These are phyloP conservation scores for Tipula vernalis DNA, from an alignment of 2,888 invertebrate genomes.

Conservation along the genomic window DNA sequence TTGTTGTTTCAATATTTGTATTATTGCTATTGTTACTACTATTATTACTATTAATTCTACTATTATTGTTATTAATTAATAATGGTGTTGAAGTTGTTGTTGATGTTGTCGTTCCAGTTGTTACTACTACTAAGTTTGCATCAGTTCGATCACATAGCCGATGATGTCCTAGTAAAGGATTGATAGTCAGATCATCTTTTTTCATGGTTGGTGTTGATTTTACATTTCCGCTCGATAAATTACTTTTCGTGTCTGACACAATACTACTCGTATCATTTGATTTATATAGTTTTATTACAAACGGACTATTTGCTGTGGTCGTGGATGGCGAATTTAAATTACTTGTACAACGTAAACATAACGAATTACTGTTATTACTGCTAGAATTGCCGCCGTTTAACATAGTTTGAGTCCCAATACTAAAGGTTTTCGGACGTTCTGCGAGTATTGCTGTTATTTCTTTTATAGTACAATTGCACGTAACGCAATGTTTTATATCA, in stretches of 20 bases:
- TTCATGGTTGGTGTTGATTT: slow-evolving; percentile 32
- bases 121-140: slow-evolving; percentile 12
- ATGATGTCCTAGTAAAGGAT: slow-evolving; percentile 44
- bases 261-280: slow-evolving; percentile 32
- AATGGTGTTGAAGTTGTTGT: background rate
- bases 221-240: slow-evolving; percentile 33
- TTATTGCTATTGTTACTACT: background rate
- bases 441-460: slow-evolving; percentile 38
- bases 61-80: background rate
- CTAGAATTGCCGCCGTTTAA: slow-evolving; percentile 37
- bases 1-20: background rate
- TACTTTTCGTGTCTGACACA: slow-evolving; percentile 36
- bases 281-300: slow-evolving; percentile 33
- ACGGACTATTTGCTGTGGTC: slow-evolving; percentile 32
- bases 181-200: slow-evolving; percentile 35
- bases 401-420: slow-evolving; percentile 50
- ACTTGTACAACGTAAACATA: slow-evolving; percentile 50
- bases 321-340: slow-evolving; percentile 38
- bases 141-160: slow-evolving; percentile 42
- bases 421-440: slow-evolving; percentile 45
- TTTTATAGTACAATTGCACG: slow-evolving; percentile 54
- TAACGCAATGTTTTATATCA: slow-evolving; percentile 69
- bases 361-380: slow-evolving; percentile 24
- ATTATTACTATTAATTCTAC: background rate
- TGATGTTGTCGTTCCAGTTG: background rate